These are phyloP conservation scores for Psittacula cyanocephala DNA, from an alignment of 2,113 vertebrate genomes.

Conservation along the genomic window DNA sequence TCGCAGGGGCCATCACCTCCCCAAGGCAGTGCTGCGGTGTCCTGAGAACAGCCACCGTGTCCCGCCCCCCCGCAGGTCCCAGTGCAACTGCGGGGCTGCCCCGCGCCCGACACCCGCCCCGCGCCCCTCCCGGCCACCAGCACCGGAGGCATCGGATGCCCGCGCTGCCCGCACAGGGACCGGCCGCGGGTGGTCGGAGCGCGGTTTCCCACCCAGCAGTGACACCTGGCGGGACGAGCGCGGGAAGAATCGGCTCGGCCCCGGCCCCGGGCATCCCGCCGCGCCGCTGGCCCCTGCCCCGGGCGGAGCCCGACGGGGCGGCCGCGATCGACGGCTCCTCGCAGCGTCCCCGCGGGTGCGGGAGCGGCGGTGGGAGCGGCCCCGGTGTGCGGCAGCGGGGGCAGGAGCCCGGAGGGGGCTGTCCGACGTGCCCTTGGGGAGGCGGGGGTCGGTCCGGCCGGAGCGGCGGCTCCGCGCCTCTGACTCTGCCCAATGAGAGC, in stretches of 20 bases:
- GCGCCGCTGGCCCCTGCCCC: not conserved
- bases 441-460: not conserved
- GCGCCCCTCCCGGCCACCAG: not conserved
- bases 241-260: not conserved
- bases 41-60: fast-evolving
- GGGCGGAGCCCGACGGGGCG: not conserved
- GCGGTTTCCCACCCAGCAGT: slow-evolving; percentile 2
- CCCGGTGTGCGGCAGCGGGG: not conserved
- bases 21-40: fast-evolving
- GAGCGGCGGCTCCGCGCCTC: slow-evolving; percentile 35
- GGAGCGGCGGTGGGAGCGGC: not conserved
- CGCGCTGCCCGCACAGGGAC: not conserved
- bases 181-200: not conserved
- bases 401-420: not conserved
- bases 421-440: not conserved
- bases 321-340: not conserved
- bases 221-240: slow-evolving; percentile 26
- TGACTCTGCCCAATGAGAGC: slow-evolving; percentile 77
- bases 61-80: not conserved
- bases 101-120: fast-evolving
- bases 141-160: not conserved
- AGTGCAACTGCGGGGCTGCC: not conserved
- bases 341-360: not conserved
- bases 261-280: not conserved
- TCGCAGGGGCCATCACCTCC: not conserved